These are phyloP conservation scores for Myiagra hebetior DNA, from an alignment of 2,113 vertebrate genomes.

Conservation along the genomic window DNA sequence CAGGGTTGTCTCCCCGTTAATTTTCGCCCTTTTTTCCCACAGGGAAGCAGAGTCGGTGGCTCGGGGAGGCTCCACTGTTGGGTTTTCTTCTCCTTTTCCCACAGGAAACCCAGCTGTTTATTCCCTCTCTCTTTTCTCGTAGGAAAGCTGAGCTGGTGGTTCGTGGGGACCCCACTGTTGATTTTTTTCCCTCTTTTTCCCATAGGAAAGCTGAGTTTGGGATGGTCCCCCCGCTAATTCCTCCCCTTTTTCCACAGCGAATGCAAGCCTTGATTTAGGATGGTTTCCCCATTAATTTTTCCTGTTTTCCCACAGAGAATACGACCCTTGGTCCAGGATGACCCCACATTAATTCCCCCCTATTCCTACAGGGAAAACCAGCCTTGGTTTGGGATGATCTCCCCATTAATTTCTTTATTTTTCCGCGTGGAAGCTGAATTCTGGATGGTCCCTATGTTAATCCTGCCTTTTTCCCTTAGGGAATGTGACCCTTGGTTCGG, in stretches of 20 bases:
- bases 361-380: background rate
- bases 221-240: background rate
- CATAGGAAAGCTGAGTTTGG: background rate
- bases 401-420: background rate
- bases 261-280: background rate
- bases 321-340: fast-evolving
- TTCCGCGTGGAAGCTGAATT: background rate
- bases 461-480: background rate
- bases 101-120: fast-evolving
- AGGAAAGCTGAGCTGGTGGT: background rate
- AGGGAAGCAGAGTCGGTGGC: background rate
- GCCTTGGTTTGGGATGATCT: too few relatives aligned
- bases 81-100: background rate
- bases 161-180: background rate
- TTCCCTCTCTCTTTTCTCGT: background rate
- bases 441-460: too few relatives aligned
- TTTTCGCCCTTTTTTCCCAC: fast-evolving
- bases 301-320: background rate
- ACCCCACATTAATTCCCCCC: background rate
- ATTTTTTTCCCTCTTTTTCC: fast-evolving
- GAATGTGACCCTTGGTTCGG: background rate
- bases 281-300: too few relatives aligned
- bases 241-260: background rate
- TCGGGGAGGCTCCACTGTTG: fast-evolving
- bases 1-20: fast-evolving